Conservation (phyloP, 2,113 vertebrate genomes). For the Rhadina sibilatrix region DNA sequence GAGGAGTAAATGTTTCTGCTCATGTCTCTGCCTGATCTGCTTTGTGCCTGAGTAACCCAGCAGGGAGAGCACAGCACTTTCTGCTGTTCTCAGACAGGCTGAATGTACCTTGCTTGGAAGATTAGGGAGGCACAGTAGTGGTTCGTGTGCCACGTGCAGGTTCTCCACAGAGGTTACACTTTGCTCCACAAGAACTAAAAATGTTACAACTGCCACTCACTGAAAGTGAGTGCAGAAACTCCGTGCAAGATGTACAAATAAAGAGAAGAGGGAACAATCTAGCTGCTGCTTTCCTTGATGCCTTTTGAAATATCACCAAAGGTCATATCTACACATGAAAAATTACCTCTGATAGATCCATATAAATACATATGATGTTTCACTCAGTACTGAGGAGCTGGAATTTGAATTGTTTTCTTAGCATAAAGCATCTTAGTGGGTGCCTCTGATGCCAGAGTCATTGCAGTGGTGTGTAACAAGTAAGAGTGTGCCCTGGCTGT, state of each 20-base stretch:
- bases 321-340: not conserved
- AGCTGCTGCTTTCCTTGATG: not conserved
- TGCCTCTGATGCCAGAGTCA: not conserved
- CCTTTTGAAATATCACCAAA: not conserved
- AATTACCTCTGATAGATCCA: not conserved
- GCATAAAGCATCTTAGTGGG: not conserved
- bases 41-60: not conserved
- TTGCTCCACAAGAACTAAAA: not conserved
- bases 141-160: not conserved
- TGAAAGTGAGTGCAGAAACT: not conserved
- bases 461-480: not conserved
- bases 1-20: not conserved
- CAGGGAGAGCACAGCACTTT: not conserved
- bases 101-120: not conserved
- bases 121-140: not conserved
- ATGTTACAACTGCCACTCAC: not conserved
- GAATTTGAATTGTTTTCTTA: not conserved
- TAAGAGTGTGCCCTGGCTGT: not conserved
- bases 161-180: slow-evolving; percentile 11
- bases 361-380: not conserved
- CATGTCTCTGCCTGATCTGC: not conserved
- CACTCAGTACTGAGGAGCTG: not conserved
- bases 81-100: not conserved
- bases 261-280: not conserved
- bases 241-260: not conserved